Base-by-base conservation (phyloP, 2,888 invertebrate species). In the Aelia acuminata region DNA sequence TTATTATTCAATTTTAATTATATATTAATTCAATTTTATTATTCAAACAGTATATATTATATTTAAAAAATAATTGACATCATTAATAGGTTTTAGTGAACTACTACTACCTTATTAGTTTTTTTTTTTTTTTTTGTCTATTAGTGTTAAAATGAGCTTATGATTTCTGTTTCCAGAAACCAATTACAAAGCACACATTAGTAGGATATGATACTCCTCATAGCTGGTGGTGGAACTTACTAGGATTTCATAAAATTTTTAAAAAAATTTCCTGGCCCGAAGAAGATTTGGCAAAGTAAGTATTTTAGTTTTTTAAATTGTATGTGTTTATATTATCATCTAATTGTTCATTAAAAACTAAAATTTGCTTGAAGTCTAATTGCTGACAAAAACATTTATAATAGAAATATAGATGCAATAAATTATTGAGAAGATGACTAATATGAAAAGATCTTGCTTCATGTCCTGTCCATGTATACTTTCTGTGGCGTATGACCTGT, bases 271-370 rank as follows among this genome's bases (percentile, higher is more conserved):
- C 86, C 20, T 90, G 89, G 87, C 88, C 89, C 31, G 85, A 87
- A 84, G 88, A 88, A 47, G 90, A 90, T 85, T 88, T 89, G 35
- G 88, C 84, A 57, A 89, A 85, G 89, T 89, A 39, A 26, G 88
- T 84, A n/a, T 87, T 50, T 70, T 39, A 31, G 7, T 57, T 47
- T 84, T 48, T 47, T 48, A 22, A 31, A 26, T 22, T 57, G 11
- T 57, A 57, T 57, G 26, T 18, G 4, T 13, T 57, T 8, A n/a
- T 53, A 3, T 22, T 53, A 7, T n/a, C 26, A 26, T 11, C 57
- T 15, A 49, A 26, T 26, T 57, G 26, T 13, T 26, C 26, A 53
- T 53, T 8, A 20, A 53, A 20, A 22, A 53, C 13, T n/a, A 53
- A 57, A 26, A 26, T 18, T 1, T 8, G 53, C 53, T 75, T 35